A percentile compares a stretch with the other conserved stretches of the same genome.
phyloP scores from a whole-genome alignment of 2,113 vertebrate genomes.

The Vanacampus margaritifer region DNA sequence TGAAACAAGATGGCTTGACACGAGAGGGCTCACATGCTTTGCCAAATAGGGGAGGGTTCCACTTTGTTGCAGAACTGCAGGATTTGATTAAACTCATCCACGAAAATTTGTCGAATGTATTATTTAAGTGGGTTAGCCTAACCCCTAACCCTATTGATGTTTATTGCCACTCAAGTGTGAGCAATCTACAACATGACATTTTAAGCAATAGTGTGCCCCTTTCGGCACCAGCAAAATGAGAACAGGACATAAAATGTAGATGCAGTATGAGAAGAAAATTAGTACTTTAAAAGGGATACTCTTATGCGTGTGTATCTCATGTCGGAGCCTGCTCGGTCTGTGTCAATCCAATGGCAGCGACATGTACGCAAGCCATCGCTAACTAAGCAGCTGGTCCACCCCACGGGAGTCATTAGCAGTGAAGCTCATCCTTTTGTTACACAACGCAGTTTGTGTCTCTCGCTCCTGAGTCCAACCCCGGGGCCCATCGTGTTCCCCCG shows the following conservation, averaged over 20 bases:
- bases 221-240: constrained; percentile 27
- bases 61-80: constrained; percentile 10
- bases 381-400: constrained; percentile 62
- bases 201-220: constrained; percentile 22
- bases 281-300: too few species aligned
- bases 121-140: constrained; percentile 7
- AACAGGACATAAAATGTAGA: constrained; percentile 13
- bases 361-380: constrained; percentile 31
- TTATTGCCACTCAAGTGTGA: constrained; percentile 12
- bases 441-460: constrained; percentile 60
- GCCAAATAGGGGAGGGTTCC: constrained; percentile 15
- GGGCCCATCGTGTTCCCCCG: constrained; percentile 45
- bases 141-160: too few species aligned
- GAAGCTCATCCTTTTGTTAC: constrained; percentile 71
- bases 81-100: constrained; percentile 12
- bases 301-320: background rate
- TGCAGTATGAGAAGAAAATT: background rate
- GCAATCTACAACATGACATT: constrained; percentile 32
- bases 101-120: constrained; percentile 29
- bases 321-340: constrained; percentile 29
- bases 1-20: constrained; percentile 48
- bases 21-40: constrained; percentile 70
- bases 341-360: constrained; percentile 20
- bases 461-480: constrained; percentile 59
- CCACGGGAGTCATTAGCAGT: constrained; percentile 70